Evolutionary conservation across 1,140 invertebrate species (phyloP), one percentile per base, ranked within the genome.

Genomic region (Drosophila punjabiensis): DNA sequence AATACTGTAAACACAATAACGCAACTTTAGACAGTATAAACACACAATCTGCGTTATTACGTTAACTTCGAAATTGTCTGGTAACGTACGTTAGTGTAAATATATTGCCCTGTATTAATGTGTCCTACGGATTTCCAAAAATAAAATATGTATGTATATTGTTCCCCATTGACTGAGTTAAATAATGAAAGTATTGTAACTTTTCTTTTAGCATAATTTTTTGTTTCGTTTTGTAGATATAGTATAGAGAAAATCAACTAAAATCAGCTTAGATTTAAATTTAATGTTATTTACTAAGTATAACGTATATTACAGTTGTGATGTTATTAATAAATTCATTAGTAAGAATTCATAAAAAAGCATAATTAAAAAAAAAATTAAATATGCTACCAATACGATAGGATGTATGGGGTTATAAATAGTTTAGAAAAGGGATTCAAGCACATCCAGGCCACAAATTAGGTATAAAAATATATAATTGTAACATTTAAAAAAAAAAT

Each of bases 361-460:
- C 6, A 7, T 13, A 53, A 8, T 32, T 5, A 56, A 24, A 9
- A 0, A 24, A 50, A 28, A 9, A 24, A 20, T 35, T 9, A 14
- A 13, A 47, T 14, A 50, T 16, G 13, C 33, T 37, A 56, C 33
- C 53, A 37, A 56, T 37, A 37, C 13, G 14, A 56, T 20, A 9
- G 14, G 13, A 24, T 56, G 33, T 10, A 48, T 48, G 47, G 20
- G 8, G 8, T 37, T 35, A 35, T 20, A 37, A 37, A 24, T 35
- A 20, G 6, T 14, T 35, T 24, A 37, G 13, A 35, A 35, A 35
- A 35, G 13, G 32, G 20, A 8, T 37, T 56, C 33, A 56, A 56
- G 53, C 53, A 56, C 53, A 56, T 56, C 53, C 20, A 56, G 5
- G 18, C 37, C 37, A 14, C 18, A 35, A 56, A 35, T 55, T 7